A percentile compares a stretch with the other conserved stretches of the same genome.
These are phyloP conservation scores for Sebastes kiyomatsui DNA, from an alignment of 2,797 vertebrate species.

Conservation along the genomic window DNA sequence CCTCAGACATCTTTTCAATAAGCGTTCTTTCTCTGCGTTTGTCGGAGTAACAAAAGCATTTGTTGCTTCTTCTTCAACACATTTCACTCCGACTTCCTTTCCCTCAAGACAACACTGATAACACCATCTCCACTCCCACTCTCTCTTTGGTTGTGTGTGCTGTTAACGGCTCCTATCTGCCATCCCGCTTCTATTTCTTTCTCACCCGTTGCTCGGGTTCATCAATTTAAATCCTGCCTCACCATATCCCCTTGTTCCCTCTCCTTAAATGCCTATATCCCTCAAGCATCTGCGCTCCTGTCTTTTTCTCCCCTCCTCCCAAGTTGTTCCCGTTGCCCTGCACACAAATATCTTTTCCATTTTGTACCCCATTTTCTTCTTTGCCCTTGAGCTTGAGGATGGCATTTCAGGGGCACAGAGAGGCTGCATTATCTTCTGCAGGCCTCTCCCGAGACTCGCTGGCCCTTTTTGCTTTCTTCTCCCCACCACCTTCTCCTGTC, in stretches of 20 bases:
- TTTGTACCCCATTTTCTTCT: conserved; percentile 56
- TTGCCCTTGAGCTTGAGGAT: conserved; percentile 61
- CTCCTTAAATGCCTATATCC: conserved; percentile 58
- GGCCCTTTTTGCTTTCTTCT: conserved; percentile 42
- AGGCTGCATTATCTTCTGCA: conserved; percentile 54
- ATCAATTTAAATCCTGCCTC: conserved; percentile 54
- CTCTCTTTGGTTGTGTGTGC: conserved; percentile 22
- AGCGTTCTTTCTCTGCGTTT: neutral
- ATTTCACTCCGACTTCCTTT: conserved; percentile 38
- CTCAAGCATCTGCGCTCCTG: conserved; percentile 56
- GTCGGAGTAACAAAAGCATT: conserved; percentile 26
- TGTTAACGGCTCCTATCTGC: conserved; percentile 46
- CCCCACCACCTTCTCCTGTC: conserved; percentile 23
- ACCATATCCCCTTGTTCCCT: conserved; percentile 15
- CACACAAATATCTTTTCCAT: conserved; percentile 49
- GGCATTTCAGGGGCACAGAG: conserved; percentile 64
- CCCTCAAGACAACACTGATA: conserved; percentile 19
- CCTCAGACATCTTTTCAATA: conserved; percentile 22
- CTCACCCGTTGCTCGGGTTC: conserved; percentile 30
- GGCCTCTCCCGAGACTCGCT: conserved; percentile 45
- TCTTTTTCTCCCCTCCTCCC: neutral
- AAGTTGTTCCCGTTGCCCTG: conserved; percentile 23
- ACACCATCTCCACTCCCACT: conserved; percentile 15
- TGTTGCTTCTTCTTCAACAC: conserved; percentile 7
- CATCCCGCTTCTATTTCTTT: conserved; percentile 31